Percentiles rank a stretch among this genome's conserved stretches.
phyloP scores from a whole-genome alignment of 2,888 invertebrate species.

The Ormyrus pomaceus region DNA sequence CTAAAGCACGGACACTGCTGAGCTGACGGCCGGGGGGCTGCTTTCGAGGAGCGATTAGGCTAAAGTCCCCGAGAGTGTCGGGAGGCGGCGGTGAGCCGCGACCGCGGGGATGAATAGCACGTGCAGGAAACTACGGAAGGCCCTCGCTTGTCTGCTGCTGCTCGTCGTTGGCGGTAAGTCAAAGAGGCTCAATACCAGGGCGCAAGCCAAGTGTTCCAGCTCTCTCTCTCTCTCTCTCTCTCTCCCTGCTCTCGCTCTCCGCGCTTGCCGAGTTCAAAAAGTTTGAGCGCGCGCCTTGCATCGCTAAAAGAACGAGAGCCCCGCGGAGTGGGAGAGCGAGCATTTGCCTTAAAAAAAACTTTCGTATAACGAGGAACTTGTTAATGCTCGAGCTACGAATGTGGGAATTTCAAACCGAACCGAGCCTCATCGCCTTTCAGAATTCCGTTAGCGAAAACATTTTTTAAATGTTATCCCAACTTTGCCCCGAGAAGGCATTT shows the following conservation, averaged over 20 bases:
- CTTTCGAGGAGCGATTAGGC: neutral
- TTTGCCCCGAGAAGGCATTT: slow-evolving; percentile 14
- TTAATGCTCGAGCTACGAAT: slow-evolving; percentile 16
- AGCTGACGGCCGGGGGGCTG: too few relatives aligned
- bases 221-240: too few relatives aligned
- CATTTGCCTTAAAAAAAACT: slow-evolving; percentile 2
- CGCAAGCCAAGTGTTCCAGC: too few relatives aligned
- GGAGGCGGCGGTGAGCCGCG: neutral
- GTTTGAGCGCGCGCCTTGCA: neutral
- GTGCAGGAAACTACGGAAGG: slow-evolving; percentile 65
- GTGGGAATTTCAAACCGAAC: neutral
- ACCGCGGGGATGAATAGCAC: slow-evolving; percentile 17
- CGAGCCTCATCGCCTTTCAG: neutral
- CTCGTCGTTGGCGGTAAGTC: slow-evolving; percentile 69
- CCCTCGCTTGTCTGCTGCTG: slow-evolving; percentile 64
- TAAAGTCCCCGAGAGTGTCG: neutral
- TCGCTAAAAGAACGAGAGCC: too few relatives aligned
- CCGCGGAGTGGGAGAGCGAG: too few relatives aligned
- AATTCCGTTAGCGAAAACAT: neutral
- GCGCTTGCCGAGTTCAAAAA: neutral
- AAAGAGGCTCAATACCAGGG: too few relatives aligned
- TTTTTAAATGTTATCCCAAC: slow-evolving; percentile 14
- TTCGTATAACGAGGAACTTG: slow-evolving; percentile 29
- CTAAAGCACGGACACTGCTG: too few relatives aligned
- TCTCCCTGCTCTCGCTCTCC: too few relatives aligned